These are phyloP conservation scores for Gallinago media DNA, from an alignment of 2,113 vertebrate species.

Conservation along the genomic window DNA sequence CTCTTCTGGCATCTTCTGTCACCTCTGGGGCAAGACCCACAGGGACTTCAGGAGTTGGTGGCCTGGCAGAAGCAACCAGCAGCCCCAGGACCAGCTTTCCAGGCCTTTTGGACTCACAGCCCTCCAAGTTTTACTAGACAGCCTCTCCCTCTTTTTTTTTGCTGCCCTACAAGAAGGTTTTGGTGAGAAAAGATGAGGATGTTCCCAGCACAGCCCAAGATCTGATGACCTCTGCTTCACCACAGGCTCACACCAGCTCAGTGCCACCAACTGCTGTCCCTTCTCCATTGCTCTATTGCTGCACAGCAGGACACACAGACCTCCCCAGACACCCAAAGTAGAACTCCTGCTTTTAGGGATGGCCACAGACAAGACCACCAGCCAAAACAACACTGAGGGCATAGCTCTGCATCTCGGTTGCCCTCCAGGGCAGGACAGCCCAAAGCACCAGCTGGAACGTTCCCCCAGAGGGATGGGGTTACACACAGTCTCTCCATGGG, in stretches of 20 bases:
- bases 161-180: rapidly evolving
- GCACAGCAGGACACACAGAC: background rate
- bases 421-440: background rate
- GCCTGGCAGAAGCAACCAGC: background rate
- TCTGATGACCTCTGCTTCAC: background rate
- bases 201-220: background rate
- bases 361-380: rapidly evolving
- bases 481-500: rapidly evolving
- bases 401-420: background rate
- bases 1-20: rapidly evolving
- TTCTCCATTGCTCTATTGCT: rapidly evolving
- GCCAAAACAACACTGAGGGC: background rate
- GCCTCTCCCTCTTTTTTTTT: background rate
- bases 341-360: background rate
- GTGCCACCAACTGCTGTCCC: background rate
- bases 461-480: rapidly evolving
- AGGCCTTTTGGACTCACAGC: background rate
- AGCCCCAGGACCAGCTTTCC: background rate
- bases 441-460: rapidly evolving
- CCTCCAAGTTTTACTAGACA: background rate
- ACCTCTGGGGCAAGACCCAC: rapidly evolving
- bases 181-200: too few relatives aligned
- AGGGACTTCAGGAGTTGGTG: background rate
- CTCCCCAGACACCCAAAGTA: rapidly evolving
- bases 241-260: background rate